These are phyloP conservation scores for Xanthia icteritia DNA, from an alignment of 2,888 invertebrate species.

Conservation along the genomic window DNA sequence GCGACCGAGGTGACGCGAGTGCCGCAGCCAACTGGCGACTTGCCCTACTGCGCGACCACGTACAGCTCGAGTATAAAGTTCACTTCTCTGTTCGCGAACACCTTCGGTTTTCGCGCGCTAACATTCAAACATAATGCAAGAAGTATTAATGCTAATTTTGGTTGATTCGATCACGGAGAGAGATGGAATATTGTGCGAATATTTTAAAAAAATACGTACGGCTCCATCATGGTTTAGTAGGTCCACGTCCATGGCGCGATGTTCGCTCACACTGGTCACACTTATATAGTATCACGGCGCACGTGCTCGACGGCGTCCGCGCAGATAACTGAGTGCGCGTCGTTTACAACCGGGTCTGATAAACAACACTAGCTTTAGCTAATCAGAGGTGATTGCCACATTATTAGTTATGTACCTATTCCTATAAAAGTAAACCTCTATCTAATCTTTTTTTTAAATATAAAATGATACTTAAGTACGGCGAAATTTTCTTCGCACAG, in stretches of 20 bases:
- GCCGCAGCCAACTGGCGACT: constrained; percentile 88
- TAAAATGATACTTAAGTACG: constrained; percentile 13
- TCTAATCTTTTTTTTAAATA: constrained; percentile 55
- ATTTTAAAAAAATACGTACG: constrained; percentile 72
- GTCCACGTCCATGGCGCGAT: constrained; percentile 70
- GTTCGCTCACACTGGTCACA: constrained; percentile 59
- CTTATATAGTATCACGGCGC: constrained; percentile 64
- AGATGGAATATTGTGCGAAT: constrained; percentile 14
- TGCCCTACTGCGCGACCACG: constrained; percentile 83
- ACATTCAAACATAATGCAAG: constrained; percentile 24
- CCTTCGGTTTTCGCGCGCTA: constrained; percentile 69
- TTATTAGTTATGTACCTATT: constrained; percentile 55
- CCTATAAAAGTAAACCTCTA: constrained; percentile 51
- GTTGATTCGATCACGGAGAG: constrained; percentile 10
- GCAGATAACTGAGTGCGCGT: constrained; percentile 73
- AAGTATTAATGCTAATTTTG: constrained; percentile 30
- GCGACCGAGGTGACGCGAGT: constrained; percentile 79
- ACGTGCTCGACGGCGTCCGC: constrained; percentile 75
- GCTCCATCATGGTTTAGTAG: constrained; percentile 69
- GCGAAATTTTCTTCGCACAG: constrained; percentile 11
- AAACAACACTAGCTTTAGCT: constrained; percentile 77
- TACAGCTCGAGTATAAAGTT: constrained; percentile 86
- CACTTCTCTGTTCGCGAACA: constrained; percentile 77
- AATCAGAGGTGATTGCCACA: constrained; percentile 77
- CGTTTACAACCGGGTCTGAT: constrained; percentile 77